Evolutionary conservation across 2,797 vertebrate genomes (phyloP), one percentile per base, ranked within the genome.

Genomic region (Notolabrus celidotus): DNA sequence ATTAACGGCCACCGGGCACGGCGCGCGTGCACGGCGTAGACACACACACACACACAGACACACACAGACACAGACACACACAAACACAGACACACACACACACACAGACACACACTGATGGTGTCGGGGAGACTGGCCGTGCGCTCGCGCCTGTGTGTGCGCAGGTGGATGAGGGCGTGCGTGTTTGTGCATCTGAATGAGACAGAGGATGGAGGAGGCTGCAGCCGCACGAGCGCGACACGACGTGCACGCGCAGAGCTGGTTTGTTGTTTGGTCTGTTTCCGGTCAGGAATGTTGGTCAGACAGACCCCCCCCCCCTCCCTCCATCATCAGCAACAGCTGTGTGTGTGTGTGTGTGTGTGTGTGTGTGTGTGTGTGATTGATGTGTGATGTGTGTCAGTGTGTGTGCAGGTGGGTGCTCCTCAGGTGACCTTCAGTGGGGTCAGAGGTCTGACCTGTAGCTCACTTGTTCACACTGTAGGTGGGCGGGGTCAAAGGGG

Each of bases 391-490:
- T 29, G 0, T 25, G 45, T 10, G 8, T 42, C 9, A 17, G n/a
- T 19, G 41, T 42, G n/a, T 19, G 1, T 42, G 41, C 16, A 2
- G 41, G 12, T 1, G 46, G 12, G 12, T 27, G n/a, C n/a, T n/a
- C n/a, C n/a, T 53, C 25, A 51, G 10, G 54, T 82, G 82, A 86
- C 86, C 84, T 88, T 86, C 82, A 70, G 10, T 58, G 15, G 71
- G 60, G 75, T 81, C 71, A 52, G 49, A 68, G 74, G 63, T 80
- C 77, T 70, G 27, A 9, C 33, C 34, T 19, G 17, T 7, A 22
- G 45, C 31, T 64, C 53, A 63, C 57, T 55, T 72, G 60, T 45
- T 34, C 27, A 59, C 46, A 33, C 2, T 19, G 45, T 7, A 52
- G 23, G 60, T 55, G 68, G 64, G 68, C 46, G 38, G 65, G 7